These are phyloP conservation scores for Limnephilus marmoratus DNA, from an alignment of 2,888 invertebrate genomes.

Conservation along the genomic window DNA sequence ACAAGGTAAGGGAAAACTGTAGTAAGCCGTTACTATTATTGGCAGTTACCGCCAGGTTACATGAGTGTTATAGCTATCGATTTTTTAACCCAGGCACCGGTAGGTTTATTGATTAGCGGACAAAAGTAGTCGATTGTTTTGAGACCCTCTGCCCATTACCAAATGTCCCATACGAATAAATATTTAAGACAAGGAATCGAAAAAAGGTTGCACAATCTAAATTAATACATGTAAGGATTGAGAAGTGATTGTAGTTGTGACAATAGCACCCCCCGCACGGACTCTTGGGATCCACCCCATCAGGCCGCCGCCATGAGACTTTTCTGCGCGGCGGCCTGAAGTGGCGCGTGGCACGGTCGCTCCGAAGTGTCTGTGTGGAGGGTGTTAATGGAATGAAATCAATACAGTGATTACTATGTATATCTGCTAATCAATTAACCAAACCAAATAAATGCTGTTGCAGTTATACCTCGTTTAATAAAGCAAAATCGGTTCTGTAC, in stretches of 20 bases:
- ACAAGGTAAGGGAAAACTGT: conserved; percentile 79
- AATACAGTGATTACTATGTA: not conserved
- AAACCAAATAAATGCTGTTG: not conserved
- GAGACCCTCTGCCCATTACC: not conserved
- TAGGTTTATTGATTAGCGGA: not conserved
- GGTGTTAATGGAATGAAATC: not conserved
- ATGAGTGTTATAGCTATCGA: not conserved
- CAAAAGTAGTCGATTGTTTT: not conserved
- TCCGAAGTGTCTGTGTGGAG: too few relatives aligned
- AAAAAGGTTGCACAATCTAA: not conserved
- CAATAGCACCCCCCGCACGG: too few relatives aligned
- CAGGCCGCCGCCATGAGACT: too few relatives aligned
- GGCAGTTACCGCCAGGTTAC: not conserved
- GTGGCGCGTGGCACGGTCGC: too few relatives aligned
- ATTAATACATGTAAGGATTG: not conserved
- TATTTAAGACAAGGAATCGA: too few relatives aligned
- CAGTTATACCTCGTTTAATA: not conserved
- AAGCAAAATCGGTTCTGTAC: not conserved
- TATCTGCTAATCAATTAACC: not conserved
- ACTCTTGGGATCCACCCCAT: too few relatives aligned
- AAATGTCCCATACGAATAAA: not conserved
- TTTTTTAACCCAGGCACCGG: not conserved
- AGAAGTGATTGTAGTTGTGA: not conserved
- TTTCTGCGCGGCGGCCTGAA: too few relatives aligned
- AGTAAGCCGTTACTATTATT: not conserved